Base-by-base conservation (phyloP, 2,888 invertebrate genomes). In the Pyralis farinalis region DNA sequence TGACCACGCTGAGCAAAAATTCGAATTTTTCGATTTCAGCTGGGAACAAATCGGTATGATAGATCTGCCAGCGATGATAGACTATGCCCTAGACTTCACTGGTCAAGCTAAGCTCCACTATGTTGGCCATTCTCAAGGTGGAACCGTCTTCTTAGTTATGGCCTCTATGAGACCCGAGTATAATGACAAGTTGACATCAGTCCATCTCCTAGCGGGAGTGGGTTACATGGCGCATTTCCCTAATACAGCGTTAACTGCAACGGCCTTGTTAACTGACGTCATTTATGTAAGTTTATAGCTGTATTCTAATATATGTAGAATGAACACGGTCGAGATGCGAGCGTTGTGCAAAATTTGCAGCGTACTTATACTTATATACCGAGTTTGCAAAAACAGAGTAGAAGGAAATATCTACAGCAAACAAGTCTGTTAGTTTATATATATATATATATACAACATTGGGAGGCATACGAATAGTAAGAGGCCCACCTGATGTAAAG, bases 81-180 rank as follows among this genome's bases (percentile, higher is more conserved):
- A 86, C 46, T 80, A 74, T 12, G 53, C 65, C 9, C 49, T 85
- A 1, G 47, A 59, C 1, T 12, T 46, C 5, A 82, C 85, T 3
- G 59, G 63, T 0, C 55, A 53, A 7, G 46, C 66, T 0, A 61
- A 69, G 21, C 53, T 86, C 1, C 81, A 83, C 45, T 86, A 84
- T 37, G 60, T 85, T 8, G 86, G 86, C 0, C 81, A 80, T 57
- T 87, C 86, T 7, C 81, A 83, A 59, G 84, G 84, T 27, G 82
- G 80, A 1, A 82, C 85, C 0, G 59, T 44, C 0, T 82, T 80
- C 43, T 40, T 82, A 1, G 63, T 75, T 0, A 40, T 83, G 32
- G 64, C 55, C 25, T 68, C 79, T 1, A 54, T 79, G 59, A 47
- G 50, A 6, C 69, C 77, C 0, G 71, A 74, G 41, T 84, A 76